A percentile compares a stretch with the other conserved stretches of the same genome.
These are phyloP conservation scores for Mus pahari DNA, from an alignment of 2,113 vertebrate genomes.

Conservation along the genomic window DNA sequence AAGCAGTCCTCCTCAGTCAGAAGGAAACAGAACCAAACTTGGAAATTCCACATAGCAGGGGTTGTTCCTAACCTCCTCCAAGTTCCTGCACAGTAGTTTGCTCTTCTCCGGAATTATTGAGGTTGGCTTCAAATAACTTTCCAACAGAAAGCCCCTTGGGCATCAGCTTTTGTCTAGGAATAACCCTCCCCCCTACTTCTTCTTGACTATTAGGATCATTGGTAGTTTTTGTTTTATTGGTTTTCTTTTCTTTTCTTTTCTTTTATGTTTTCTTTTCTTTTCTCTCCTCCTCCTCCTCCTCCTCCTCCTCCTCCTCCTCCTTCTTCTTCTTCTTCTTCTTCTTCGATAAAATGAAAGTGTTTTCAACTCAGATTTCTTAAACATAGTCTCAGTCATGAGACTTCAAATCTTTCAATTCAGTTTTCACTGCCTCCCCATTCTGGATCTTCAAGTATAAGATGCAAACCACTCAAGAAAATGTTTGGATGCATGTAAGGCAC, in stretches of 20 bases:
- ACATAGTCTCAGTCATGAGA: neutral
- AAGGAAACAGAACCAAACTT: constrained; percentile 61
- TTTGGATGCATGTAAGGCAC: neutral
- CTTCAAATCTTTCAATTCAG: neutral
- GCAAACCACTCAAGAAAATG: neutral
- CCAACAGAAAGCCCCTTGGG: constrained; percentile 38
- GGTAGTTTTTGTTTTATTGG: neutral
- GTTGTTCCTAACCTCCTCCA: neutral
- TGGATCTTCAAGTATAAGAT: neutral
- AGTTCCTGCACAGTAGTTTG: neutral
- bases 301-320: too few species aligned
- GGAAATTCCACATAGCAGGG: neutral
- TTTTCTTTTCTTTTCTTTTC: neutral
- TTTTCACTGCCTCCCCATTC: neutral
- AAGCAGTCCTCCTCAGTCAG: neutral
- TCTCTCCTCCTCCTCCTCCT: too few species aligned
- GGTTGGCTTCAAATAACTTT: neutral
- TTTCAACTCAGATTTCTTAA: constrained; percentile 8
- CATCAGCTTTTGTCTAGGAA: constrained; percentile 22
- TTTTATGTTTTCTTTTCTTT: too few species aligned
- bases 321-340: neutral
- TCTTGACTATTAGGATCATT: neutral
- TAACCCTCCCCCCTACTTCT: neutral
- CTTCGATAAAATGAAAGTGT: neutral
- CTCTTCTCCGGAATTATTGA: neutral